Percentiles rank a stretch among this genome's conserved stretches.
These are phyloP conservation scores for Misgurnus anguillicaudatus DNA, from an alignment of 2,113 vertebrate species.

Conservation along the genomic window DNA sequence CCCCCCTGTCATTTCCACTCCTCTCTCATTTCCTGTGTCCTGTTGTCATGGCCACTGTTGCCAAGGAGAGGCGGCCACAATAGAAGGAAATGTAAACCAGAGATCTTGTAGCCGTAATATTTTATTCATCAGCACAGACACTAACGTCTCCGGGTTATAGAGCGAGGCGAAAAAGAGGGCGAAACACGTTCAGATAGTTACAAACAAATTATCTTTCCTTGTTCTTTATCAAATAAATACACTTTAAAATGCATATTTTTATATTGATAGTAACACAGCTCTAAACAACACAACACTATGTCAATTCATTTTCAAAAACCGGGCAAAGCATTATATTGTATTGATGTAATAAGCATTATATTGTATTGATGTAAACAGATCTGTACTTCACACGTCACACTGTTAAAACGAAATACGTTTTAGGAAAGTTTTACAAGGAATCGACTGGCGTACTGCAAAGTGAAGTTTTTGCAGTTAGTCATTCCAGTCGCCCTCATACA, in stretches of 20 bases:
- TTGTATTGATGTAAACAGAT: background rate
- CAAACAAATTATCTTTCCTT: background rate
- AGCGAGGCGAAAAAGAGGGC: background rate
- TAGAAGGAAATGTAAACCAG: slow-evolving; percentile 71
- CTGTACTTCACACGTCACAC: background rate
- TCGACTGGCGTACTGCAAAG: too few species aligned
- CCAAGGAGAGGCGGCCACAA: slow-evolving; percentile 63
- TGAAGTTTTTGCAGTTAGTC: background rate
- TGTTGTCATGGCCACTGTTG: slow-evolving; percentile 76
- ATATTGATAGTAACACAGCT: background rate
- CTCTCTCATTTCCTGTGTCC: slow-evolving; percentile 64
- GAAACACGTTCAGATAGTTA: background rate
- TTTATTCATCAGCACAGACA: slow-evolving; percentile 72
- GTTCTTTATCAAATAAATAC: background rate
- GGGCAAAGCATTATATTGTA: background rate
- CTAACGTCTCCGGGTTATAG: slow-evolving; percentile 43
- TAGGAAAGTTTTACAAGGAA: too few species aligned
- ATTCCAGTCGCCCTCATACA: background rate
- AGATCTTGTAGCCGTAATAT: slow-evolving; percentile 70
- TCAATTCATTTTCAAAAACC: background rate
- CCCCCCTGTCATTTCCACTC: slow-evolving; percentile 38
- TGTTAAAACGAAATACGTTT: too few species aligned
- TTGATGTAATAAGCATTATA: background rate
- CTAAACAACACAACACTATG: background rate
- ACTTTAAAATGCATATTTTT: background rate